These are phyloP conservation scores for Benitochromis conjunctus DNA, from an alignment of 2,113 vertebrate species.

Conservation along the genomic window DNA sequence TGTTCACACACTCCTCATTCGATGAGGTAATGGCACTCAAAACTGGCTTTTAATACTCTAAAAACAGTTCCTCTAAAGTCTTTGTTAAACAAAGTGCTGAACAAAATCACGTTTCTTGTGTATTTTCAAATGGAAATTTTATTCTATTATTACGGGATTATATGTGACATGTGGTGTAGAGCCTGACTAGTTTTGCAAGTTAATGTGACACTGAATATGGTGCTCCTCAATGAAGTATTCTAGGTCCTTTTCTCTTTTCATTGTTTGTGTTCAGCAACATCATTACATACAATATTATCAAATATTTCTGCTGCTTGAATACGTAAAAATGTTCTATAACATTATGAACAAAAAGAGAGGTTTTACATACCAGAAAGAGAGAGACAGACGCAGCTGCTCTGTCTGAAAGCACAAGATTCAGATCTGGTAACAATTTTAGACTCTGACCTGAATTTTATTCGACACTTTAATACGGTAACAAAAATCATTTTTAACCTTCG, in stretches of 20 bases:
- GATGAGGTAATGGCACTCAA: conserved; percentile 80
- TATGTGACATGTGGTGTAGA: not conserved
- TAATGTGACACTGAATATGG: not conserved
- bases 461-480: not conserved
- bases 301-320: not conserved
- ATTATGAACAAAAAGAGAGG: not conserved
- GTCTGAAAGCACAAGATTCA: not conserved
- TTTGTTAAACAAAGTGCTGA: not conserved
- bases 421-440: not conserved
- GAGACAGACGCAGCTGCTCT: not conserved
- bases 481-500: not conserved
- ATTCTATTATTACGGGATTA: no score
- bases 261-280: not conserved
- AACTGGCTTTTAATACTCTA: not conserved
- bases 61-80: not conserved
- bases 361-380: rapidly evolving
- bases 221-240: not conserved
- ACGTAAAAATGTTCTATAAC: not conserved
- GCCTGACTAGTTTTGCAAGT: not conserved
- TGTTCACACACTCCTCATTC: conserved; percentile 84
- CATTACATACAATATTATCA: rapidly evolving
- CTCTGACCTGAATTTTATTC: not conserved
- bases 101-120: not conserved
- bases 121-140: not conserved
- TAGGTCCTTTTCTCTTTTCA: not conserved